Conservation (phyloP, 2,797 vertebrate genomes). For the Crotalus adamanteus region DNA sequence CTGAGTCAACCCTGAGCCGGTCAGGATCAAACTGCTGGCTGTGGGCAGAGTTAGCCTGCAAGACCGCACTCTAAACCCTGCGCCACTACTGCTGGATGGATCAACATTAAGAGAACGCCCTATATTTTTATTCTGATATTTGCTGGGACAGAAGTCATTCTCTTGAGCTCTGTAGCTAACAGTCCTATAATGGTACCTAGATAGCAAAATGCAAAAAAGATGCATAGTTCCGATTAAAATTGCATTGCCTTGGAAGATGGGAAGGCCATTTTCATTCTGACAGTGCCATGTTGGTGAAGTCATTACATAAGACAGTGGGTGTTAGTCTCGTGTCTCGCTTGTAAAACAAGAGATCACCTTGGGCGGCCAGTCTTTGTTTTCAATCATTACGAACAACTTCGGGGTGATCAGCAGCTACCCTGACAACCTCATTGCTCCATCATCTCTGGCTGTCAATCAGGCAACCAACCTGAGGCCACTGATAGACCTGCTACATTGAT, state of each 20-base stretch:
- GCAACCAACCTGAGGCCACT: constrained; percentile 76
- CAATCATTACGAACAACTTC: constrained; percentile 71
- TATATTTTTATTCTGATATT: background rate
- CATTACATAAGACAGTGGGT: constrained; percentile 9
- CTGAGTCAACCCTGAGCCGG: background rate
- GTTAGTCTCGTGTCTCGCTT: constrained; percentile 51
- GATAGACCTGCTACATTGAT: constrained; percentile 76
- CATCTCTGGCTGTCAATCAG: constrained; percentile 84
- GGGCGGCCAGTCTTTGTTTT: constrained; percentile 71
- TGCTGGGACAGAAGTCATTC: background rate
- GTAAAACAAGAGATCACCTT: constrained; percentile 78
- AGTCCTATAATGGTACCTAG: background rate
- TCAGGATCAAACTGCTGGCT: background rate
- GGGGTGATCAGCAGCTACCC: constrained; percentile 70
- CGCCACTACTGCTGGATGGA: background rate
- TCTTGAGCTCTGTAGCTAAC: background rate
- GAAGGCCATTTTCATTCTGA: background rate
- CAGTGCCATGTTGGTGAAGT: constrained; percentile 41
- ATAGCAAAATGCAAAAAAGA: background rate
- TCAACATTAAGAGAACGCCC: background rate
- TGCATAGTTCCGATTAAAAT: background rate
- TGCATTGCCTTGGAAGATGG: background rate
- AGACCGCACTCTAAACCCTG: background rate
- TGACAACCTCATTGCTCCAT: constrained; percentile 81
- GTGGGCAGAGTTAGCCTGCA: background rate